Base-by-base conservation (phyloP, 2,113 vertebrate genomes). In the Colossoma macropomum region DNA sequence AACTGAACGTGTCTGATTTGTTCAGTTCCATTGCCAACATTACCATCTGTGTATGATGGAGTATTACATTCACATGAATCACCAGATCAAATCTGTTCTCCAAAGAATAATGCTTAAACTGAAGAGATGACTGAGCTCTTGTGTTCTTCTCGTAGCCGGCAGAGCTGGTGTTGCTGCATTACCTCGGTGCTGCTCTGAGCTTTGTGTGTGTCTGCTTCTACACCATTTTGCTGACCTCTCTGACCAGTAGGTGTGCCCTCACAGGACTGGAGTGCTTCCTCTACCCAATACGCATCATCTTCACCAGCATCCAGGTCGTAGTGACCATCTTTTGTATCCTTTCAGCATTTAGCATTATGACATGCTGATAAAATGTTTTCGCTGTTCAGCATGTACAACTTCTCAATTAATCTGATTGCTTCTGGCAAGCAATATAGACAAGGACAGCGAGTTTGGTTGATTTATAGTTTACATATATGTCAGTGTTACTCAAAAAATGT, bases 241-340 rank as follows among this genome's bases (percentile, higher is more conserved):
- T 95, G 80, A 95, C 94, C 4, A 8, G 62, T 5, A 91, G 79
- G 79, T 94, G 91, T 76, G 54, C 4, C 1, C 92, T 95, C 59
- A 91, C 92, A 0, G 94, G 93, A 38, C 88, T 84, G 17, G 94
- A 94, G 75, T 81, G 4, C 60, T 0, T 86, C n/a, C 94, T 95
- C 72, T 91, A 92, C 85, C 94, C 93, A 0, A 9, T 89, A 17
- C 93, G 94, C 54, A 56, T 90, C 19, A 0, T 70, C 70, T 89
- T 79, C 56, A 87, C 92, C 3, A 60, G 75, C 34, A 1, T 87
- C 65, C 94, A 95, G 86, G n/a, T 81, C 84, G 23, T 86, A 1
- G 65, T 86, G 75, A 95, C 94, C 79, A 79, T 93, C 84, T 81
- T 91, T 87, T 94, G 94, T 95, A 95, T 95, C 94, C 94, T 95